phyloP scores from a whole-genome alignment of 2,113 vertebrate genomes.

The Taxidea taxus region DNA sequence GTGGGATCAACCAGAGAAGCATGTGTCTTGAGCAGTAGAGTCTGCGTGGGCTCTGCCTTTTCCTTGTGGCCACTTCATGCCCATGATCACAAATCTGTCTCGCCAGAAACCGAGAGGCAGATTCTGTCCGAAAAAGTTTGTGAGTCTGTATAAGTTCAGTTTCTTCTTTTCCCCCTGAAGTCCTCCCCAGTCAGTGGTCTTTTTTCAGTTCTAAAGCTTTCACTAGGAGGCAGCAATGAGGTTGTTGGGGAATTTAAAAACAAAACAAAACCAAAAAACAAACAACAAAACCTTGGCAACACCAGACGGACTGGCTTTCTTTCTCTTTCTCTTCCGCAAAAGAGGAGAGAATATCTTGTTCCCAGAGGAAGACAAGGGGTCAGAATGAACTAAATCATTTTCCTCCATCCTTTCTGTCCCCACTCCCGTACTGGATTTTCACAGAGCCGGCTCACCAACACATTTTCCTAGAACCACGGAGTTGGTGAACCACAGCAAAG shows the following conservation, averaged over 20 bases:
- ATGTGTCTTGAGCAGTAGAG: not conserved
- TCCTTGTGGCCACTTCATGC: not conserved
- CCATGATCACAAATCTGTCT: not conserved
- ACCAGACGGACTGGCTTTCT: not conserved
- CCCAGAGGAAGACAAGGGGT: not conserved
- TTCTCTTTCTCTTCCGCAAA: not conserved
- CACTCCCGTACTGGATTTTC: not conserved
- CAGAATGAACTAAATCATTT: not conserved
- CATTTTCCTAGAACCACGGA: not conserved
- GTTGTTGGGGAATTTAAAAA: not conserved
- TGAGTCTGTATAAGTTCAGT: not conserved
- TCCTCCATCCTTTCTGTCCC: not conserved
- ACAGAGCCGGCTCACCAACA: not conserved
- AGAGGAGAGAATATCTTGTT: not conserved
- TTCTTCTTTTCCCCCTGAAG: not conserved
- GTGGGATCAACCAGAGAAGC: not conserved
- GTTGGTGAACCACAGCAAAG: not conserved
- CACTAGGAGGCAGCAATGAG: constrained; percentile 77
- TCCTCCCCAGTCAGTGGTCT: not conserved
- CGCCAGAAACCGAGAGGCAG: not conserved
- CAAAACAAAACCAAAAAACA: not conserved
- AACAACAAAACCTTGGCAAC: not conserved
- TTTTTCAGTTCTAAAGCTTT: constrained; percentile 45
- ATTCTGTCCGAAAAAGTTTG: not conserved
- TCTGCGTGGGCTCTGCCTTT: not conserved